A percentile compares a stretch with the other conserved stretches of the same genome.
These are phyloP conservation scores for Myzus persicae DNA, from an alignment of 1,140 invertebrate species.

Conservation along the genomic window DNA sequence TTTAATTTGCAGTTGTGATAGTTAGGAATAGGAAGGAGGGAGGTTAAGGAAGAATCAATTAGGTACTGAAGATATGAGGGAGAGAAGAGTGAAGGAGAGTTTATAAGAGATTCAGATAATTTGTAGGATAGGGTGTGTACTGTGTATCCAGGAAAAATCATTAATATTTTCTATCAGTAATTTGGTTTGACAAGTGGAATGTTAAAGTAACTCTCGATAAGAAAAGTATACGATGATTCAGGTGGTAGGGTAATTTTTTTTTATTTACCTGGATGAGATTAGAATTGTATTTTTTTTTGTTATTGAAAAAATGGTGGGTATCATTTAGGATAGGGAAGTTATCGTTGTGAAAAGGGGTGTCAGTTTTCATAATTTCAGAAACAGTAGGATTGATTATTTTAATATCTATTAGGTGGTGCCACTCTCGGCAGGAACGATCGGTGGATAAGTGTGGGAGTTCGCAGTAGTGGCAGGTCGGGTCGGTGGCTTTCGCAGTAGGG, in stretches of 20 bases:
- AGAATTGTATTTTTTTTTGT: not conserved
- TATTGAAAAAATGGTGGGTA: not conserved
- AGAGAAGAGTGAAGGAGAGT: not conserved
- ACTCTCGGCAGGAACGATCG: not conserved
- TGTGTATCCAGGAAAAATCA: not conserved
- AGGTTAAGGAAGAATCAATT: not conserved
- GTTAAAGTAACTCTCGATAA: not conserved
- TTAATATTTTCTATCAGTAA: not conserved
- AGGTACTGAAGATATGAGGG: not conserved
- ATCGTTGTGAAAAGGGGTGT: not conserved
- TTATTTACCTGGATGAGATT: not conserved
- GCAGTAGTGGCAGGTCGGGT: not conserved
- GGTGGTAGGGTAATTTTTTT: not conserved
- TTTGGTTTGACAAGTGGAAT: no score
- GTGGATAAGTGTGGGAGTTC: not conserved
- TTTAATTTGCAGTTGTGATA: not conserved
- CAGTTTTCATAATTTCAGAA: not conserved
- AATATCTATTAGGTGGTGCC: not conserved
- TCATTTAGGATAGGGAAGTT: not conserved
- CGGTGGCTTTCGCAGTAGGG: not conserved
- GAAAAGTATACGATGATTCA: not conserved
- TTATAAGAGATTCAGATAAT: not conserved
- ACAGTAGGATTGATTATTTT: not conserved
- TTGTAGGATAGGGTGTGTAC: not conserved
- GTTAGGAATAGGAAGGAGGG: not conserved